Conservation (phyloP, 64 coral and sea anemone genomes). For the Stylophora pistillata region DNA sequence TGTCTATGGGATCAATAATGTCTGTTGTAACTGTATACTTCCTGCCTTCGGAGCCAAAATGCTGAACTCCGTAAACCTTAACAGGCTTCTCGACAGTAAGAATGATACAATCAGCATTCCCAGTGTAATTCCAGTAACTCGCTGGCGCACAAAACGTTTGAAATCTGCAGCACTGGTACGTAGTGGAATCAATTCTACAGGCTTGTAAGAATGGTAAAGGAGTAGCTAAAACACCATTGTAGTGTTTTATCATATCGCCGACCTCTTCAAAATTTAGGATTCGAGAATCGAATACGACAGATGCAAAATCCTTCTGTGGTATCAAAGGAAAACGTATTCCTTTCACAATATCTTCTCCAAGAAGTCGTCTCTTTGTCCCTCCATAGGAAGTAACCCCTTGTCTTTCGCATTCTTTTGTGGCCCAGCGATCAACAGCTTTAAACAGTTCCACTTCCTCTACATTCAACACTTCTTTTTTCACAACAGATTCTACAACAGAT, state of each 20-base stretch:
- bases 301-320: constrained; percentile 1
- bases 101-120: background rate
- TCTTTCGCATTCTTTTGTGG: background rate
- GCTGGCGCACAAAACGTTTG: background rate
- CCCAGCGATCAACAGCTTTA: constrained; percentile 8
- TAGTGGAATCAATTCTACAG: background rate
- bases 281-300: background rate
- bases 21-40: background rate
- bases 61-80: background rate
- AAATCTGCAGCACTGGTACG: background rate
- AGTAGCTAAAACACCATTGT: background rate
- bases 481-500: background rate
- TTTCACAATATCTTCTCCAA: constrained; percentile 5
- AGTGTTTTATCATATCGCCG: background rate
- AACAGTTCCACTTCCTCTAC: constrained; percentile 1
- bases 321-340: background rate
- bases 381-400: background rate
- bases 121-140: background rate
- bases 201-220: background rate
- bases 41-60: background rate
- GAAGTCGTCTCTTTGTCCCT: background rate
- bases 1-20: background rate
- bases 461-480: background rate
- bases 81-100: background rate
- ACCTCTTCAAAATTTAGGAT: background rate